Evolutionary conservation across 2,797 vertebrate species (phyloP).

Genomic region (Pristis pectinata): DNA sequence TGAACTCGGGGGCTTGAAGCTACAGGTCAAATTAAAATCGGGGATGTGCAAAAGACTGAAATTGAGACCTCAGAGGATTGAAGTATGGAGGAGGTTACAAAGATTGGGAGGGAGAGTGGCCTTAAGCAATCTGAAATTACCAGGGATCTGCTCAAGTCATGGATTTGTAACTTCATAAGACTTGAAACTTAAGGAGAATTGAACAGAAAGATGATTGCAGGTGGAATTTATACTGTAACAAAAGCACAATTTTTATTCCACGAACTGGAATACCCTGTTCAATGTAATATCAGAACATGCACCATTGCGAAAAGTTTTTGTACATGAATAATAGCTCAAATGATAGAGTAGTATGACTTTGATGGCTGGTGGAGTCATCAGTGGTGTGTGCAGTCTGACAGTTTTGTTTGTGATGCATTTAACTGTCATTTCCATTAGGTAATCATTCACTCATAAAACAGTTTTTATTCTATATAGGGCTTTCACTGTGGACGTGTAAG

Average conservation of each 20-base stretch:
- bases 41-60: background rate
- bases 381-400: conserved; percentile 49
- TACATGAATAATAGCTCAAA: background rate
- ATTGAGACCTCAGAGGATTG: background rate
- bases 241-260: background rate
- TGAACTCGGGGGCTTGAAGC: background rate
- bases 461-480: conserved; percentile 36
- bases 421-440: conserved; percentile 39
- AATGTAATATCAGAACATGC: background rate
- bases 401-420: conserved; percentile 51
- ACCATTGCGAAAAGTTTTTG: background rate
- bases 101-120: background rate
- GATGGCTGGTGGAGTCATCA: conserved; percentile 52
- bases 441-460: conserved; percentile 37
- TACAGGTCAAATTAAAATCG: background rate
- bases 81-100: background rate
- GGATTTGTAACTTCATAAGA: background rate
- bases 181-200: background rate
- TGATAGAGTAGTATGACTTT: conserved; percentile 42
- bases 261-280: background rate
- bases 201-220: background rate
- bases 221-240: background rate
- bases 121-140: background rate
- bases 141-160: background rate
- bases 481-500: conserved; percentile 40